Evolutionary conservation across 2,113 vertebrate genomes (phyloP), one percentile per base, ranked within the genome.

Genomic region (Psettodes erumei): DNA sequence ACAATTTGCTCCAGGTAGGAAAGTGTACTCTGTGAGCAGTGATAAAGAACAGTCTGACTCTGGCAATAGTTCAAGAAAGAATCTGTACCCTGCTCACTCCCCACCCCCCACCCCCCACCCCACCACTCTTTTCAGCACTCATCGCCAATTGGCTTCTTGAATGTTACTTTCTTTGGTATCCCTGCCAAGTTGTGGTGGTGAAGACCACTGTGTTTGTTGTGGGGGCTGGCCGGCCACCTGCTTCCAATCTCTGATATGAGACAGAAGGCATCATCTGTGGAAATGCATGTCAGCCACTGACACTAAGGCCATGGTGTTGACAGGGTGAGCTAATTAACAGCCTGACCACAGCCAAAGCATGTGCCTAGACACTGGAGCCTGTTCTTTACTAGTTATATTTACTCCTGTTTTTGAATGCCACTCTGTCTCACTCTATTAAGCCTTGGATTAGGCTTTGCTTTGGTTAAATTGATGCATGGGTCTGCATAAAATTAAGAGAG

Each of bases 91-190:
- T 53, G n/a, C 53, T 42, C 48, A 32, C 23, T 23, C 48, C 21
- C 16, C 32, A 27, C 45, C 15, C 11, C 25, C 38, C 81, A n/a
- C n/a, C n/a, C n/a, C n/a, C n/a, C n/a, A n/a, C n/a, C n/a, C n/a
- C n/a, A n/a, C n/a, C n/a, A n/a, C n/a, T n/a, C n/a, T 79, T 90
- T 89, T 89, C 83, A 85, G 8, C 87, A 84, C 83, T 83, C 83
- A 60, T 51, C 50, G 40, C 51, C 21, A 19, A 75, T 45, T 47
- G 73, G 66, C 40, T 68, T 80, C 62, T 73, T 62, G 63, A 75
- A 71, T 55, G n/a, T 19, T 71, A 43, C 35, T 80, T 45, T 77
- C 76, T 84, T 87, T 86, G 67, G 73, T 77, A 61, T 40, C 40
- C 54, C 19, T 65, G 79, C 82, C 86, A 87, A 89, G 70, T 62